Evolutionary conservation across 1,140 invertebrate genomes (phyloP).

Genomic region (Tetranychus urticae): DNA sequence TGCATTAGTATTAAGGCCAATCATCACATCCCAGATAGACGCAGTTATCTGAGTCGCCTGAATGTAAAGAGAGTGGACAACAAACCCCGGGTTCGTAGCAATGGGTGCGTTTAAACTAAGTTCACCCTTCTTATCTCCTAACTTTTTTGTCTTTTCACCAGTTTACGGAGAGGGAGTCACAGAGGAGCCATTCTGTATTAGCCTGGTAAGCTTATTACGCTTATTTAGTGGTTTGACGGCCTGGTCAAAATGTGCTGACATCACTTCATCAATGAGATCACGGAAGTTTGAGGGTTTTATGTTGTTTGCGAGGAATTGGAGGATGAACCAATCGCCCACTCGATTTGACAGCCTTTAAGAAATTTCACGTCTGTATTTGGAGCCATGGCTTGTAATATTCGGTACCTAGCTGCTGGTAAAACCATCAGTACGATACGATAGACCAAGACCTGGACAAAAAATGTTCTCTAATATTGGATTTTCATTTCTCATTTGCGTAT

Average conservation of each 20-base stretch:
- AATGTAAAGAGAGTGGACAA: neutral
- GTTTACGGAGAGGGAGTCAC: neutral
- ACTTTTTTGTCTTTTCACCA: neutral
- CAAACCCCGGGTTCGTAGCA: neutral
- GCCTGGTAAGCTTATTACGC: neutral
- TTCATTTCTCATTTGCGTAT: no score
- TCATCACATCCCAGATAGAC: no score
- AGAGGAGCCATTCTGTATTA: neutral
- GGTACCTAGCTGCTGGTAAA: neutral
- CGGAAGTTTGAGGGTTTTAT: constrained; percentile 1
- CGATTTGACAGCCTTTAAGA: neutral
- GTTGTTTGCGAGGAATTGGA: neutral
- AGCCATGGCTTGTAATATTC: neutral
- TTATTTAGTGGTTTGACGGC: neutral
- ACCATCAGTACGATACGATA: neutral
- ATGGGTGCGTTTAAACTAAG: neutral
- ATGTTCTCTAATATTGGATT: no score
- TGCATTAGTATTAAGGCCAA: no score
- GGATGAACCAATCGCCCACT: neutral
- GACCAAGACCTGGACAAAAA: neutral
- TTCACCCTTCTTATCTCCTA: neutral
- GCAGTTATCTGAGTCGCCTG: neutral
- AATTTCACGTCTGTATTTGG: neutral
- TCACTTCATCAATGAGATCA: constrained; percentile 1
- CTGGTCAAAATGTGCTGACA: neutral